Evolutionary conservation across 2,888 invertebrate species (phyloP).

Genomic region (Rhingia campestris): DNA sequence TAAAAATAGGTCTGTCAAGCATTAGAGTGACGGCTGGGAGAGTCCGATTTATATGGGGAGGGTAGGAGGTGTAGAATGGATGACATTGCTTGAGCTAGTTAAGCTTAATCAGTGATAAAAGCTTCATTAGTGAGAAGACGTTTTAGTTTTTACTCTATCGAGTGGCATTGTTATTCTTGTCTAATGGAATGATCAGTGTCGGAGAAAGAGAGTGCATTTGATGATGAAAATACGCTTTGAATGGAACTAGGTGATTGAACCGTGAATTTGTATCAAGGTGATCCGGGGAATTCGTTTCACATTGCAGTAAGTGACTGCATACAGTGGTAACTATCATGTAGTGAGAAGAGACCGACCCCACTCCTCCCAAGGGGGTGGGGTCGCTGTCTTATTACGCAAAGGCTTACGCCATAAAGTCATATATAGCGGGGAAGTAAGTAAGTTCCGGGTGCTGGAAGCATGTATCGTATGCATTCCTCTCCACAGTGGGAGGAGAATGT

Average conservation of each 20-base stretch:
- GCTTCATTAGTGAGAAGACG: conserved; percentile 20
- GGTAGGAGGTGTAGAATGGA: neutral
- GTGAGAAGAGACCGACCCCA: too few relatives aligned
- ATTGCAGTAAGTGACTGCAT: too few relatives aligned
- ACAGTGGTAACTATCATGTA: too few relatives aligned
- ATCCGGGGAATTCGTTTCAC: neutral
- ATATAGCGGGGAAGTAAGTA: too few relatives aligned
- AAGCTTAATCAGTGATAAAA: conserved; percentile 44
- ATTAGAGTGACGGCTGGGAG: neutral
- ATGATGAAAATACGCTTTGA: conserved; percentile 3
- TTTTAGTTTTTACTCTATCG: conserved; percentile 4
- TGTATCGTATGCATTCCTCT: too few relatives aligned
- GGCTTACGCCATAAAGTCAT: too few relatives aligned
- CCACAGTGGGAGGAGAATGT: too few relatives aligned
- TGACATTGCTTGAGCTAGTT: conserved; percentile 66
- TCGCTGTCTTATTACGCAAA: too few relatives aligned
- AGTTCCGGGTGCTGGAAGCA: too few relatives aligned
- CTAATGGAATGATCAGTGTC: conserved; percentile 33
- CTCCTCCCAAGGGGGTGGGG: too few relatives aligned
- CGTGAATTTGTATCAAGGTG: conserved; percentile 20
- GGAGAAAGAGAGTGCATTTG: conserved; percentile 7
- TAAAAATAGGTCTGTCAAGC: conserved; percentile 53
- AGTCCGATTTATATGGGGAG: neutral
- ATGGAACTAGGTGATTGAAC: conserved; percentile 51
- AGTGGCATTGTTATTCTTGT: conserved; percentile 12